phyloP scores from a whole-genome alignment of 2,797 vertebrate species.

The Ispidina lecontei region DNA sequence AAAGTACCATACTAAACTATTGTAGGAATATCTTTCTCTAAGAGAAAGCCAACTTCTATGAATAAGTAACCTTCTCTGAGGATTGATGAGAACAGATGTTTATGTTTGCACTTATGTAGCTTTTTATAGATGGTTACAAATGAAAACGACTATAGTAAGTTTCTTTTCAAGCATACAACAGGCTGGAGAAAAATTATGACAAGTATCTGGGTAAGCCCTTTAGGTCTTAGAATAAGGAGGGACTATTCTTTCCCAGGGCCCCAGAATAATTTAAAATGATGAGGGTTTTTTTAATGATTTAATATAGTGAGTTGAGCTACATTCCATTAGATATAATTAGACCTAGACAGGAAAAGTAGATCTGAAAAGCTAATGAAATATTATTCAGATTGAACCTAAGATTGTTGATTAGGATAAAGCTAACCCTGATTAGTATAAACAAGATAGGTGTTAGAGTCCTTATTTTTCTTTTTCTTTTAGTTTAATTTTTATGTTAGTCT shows the following conservation, averaged over 20 bases:
- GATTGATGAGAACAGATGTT: constrained; percentile 67
- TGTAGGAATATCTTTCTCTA: background rate
- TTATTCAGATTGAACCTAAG: constrained; percentile 85
- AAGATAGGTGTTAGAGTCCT: constrained; percentile 77
- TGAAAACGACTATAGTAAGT: constrained; percentile 56
- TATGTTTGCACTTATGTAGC: constrained; percentile 52
- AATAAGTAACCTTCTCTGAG: constrained; percentile 54
- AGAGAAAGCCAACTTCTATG: background rate
- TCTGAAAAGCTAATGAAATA: constrained; percentile 86
- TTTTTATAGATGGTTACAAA: constrained; percentile 63
- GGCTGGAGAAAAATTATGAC: constrained; percentile 28
- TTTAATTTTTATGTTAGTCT: constrained; percentile 71
- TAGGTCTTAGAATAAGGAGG: constrained; percentile 37
- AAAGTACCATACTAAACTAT: background rate
- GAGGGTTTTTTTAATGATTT: constrained; percentile 78
- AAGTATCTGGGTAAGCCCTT: constrained; percentile 48
- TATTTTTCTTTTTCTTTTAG: constrained; percentile 76
- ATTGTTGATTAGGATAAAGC: constrained; percentile 86
- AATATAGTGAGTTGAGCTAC: constrained; percentile 86
- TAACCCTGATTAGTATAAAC: constrained; percentile 86
- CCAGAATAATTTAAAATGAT: constrained; percentile 76
- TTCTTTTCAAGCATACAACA: constrained; percentile 40
- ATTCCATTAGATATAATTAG: constrained; percentile 88
- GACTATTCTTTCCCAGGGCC: constrained; percentile 59
- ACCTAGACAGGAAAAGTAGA: constrained; percentile 85